Evolutionary conservation across 2,113 vertebrate species (phyloP).

Genomic region (Tachysurus fulvidraco): DNA sequence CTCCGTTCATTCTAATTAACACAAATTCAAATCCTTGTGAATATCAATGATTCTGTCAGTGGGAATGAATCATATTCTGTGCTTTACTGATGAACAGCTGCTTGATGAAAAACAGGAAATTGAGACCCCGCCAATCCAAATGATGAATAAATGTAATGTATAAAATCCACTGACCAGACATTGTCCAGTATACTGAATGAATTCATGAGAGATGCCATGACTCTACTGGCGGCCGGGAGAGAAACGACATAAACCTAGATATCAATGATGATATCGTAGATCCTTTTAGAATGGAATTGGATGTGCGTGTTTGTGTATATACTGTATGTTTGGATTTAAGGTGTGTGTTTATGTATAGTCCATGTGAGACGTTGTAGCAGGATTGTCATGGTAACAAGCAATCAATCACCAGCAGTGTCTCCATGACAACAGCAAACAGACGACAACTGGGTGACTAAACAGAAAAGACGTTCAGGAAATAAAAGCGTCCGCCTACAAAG

Average conservation of each 20-base stretch:
- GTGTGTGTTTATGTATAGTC: background rate
- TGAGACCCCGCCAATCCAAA: background rate
- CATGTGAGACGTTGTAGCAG: background rate
- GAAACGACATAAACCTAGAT: background rate
- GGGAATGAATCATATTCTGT: background rate
- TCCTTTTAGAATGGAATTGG: background rate
- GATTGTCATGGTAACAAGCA: constrained; percentile 25
- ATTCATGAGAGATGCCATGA: background rate
- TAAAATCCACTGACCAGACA: background rate
- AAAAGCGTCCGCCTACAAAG: constrained; percentile 42
- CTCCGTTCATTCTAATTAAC: constrained; percentile 24
- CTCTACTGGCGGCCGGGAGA: background rate
- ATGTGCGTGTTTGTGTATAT: background rate
- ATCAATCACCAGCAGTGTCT: constrained; percentile 48
- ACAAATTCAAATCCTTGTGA: background rate
- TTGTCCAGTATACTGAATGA: background rate
- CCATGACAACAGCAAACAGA: constrained; percentile 23
- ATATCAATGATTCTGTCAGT: constrained; percentile 14
- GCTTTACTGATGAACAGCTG: background rate
- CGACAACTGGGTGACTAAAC: constrained; percentile 36
- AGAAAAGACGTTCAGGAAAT: constrained; percentile 20
- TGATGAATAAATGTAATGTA: background rate
- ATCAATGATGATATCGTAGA: background rate
- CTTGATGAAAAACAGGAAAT: background rate
- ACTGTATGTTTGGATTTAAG: too few relatives aligned